Evolutionary conservation across 2,797 vertebrate genomes (phyloP), one percentile per base, ranked within the genome.

Genomic region (Brachyrhaphis roseni): DNA sequence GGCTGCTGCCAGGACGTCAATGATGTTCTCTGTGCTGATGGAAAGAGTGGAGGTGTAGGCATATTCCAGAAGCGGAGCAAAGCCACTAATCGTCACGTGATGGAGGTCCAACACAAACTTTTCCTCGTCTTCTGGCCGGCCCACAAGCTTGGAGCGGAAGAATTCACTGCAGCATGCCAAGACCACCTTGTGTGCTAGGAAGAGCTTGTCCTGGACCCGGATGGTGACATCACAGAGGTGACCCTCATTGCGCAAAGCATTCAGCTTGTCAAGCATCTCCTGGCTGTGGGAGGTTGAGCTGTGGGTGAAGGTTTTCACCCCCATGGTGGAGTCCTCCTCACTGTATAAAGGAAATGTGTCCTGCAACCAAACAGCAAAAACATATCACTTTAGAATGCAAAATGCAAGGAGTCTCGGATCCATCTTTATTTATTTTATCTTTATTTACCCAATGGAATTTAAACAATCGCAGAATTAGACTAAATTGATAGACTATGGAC

Each of bases 181-280:
- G n/a, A 99, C 98, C 90, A 99, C 98, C 91, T 99, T 99, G 93
- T 99, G 98, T 4, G 98, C 98, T 84, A 98, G 93, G 93, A 99
- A 99, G 90, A 98, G 96, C 93, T 98, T 98, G 95, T 99, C 98
- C 92, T 99, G 98, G 34, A 99, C 98, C 90, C 98, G 97, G 86
- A 99, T 98, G 90, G 98, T 99, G 92, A 99, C 97, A 28, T 99
- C 98, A 41, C 98, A 99, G 51, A 99, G 97, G 86, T 99, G 97
- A 3, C 97, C 97, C 74, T 97, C 96, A 0, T 96, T 98, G 59
- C 97, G 96, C 8, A 98, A 91, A 91, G 96, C 97, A 76, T 98
- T 98, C 72, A 98, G 95, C 92, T 98, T 99, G 26, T 97, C 97
- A 88, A 98, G 94, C 97, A 98, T 97, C 95, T 98, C 97, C 94